Base-by-base conservation (phyloP, 2,113 vertebrate species). In the Carollia perspicillata region DNA sequence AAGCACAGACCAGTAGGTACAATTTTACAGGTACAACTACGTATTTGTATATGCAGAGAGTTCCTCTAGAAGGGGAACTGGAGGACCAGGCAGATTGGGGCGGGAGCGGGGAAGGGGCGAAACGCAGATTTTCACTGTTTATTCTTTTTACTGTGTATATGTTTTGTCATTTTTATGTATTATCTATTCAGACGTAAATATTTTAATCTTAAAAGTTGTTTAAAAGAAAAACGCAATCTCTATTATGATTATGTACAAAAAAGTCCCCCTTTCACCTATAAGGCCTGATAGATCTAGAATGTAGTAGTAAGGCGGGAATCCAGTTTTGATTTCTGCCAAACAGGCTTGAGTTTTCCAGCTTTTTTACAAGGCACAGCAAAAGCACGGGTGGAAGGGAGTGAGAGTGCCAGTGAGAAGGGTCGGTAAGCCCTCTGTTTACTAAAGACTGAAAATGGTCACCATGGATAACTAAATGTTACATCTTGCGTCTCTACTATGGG, bases 221-320 rank as follows among this genome's bases (percentile, higher is more conserved):
- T 90, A 74, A 81, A 92, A 88, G 47, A 47, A 86, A 79, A 77
- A 79, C 79, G 23, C n/a, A 51, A 16, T 60, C 20, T n/a, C 28
- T 63, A 35, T n/a, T 47, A 63, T 60, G 47, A n/a, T 4, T 78
- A 14, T n/a, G 75, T 17, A 55, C 23, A 66, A 72, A 77, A 84
- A 68, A 12, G 40, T 22, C 37, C 17, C 33, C 42, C 7, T 63
- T 90, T 83, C 22, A 74, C 26, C 18, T 49, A 40, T n/a, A 81
- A 42, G 28, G 10, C 37, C 30, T 53, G 35, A 26, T 22, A 30
- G 6, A 77, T 26, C 42, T 37, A 58, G n/a, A 80, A 44, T 33
- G 33, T 26, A 71, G 23, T 4, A 47, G n/a, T 23, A 71, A 87
- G 42, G 14, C 53, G 33, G 22, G 22, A 84, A n/a, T 47, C 23